Percentiles rank a stretch among this genome's conserved stretches.
Conservation (phyloP, 2,888 invertebrate species). For the Hedychridium roseum region DNA sequence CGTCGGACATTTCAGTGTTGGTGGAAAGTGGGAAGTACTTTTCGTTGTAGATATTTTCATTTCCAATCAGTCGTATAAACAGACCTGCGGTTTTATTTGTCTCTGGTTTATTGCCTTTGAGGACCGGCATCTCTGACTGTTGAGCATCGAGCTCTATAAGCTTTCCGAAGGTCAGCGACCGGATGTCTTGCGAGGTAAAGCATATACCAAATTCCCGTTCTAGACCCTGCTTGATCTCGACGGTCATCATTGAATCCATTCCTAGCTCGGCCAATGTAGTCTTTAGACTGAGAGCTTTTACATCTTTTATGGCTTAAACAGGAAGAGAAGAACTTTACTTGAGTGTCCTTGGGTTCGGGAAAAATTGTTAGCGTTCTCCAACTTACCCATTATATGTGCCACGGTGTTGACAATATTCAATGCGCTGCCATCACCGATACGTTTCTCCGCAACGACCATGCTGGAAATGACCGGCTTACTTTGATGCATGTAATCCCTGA, state of each 20-base stretch:
- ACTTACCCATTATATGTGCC: constrained; percentile 67
- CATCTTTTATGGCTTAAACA: constrained; percentile 57
- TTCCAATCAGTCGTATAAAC: background rate
- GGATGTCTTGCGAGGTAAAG: constrained; percentile 85
- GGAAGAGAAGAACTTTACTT: constrained; percentile 30
- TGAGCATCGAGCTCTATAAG: no score
- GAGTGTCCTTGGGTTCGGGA: no score
- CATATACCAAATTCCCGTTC: constrained; percentile 90
- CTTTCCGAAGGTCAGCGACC: constrained; percentile 79
- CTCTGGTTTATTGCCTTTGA: no score
- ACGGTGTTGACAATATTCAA: constrained; percentile 78
- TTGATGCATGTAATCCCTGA: constrained; percentile 76
- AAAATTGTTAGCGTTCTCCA: no score
- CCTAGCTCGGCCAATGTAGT: constrained; percentile 88
- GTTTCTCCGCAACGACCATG: constrained; percentile 88
- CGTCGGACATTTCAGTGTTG: constrained; percentile 32
- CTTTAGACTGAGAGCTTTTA: constrained; percentile 74
- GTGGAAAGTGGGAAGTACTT: constrained; percentile 28
- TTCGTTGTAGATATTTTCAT: constrained; percentile 18
- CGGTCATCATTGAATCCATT: constrained; percentile 97
- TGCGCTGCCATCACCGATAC: constrained; percentile 69
- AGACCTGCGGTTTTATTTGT: no score
- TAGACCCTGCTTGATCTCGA: constrained; percentile 92
- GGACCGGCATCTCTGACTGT: no score
- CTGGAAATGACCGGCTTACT: constrained; percentile 75